Evolutionary conservation across 2,113 vertebrate species (phyloP).

Genomic region (Thamnaconus septentrionalis): DNA sequence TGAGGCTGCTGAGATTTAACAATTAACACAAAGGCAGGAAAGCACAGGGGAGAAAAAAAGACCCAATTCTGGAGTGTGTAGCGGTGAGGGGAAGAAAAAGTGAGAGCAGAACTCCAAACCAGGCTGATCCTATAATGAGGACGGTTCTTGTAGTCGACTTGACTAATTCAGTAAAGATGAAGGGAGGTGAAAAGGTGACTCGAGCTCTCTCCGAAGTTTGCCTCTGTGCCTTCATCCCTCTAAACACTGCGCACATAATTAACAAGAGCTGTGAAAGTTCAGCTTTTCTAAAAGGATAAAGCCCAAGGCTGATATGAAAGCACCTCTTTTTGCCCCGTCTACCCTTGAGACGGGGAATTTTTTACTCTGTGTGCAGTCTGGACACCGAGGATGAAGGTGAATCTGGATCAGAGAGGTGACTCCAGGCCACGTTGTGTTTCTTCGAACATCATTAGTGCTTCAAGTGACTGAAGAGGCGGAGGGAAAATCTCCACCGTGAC

Average conservation of each 20-base stretch:
- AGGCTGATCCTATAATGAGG: constrained; percentile 24
- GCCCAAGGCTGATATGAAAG: constrained; percentile 1
- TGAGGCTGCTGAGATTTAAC: constrained; percentile 8
- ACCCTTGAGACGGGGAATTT: neutral
- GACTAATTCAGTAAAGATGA: constrained; percentile 24
- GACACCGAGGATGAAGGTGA: neutral
- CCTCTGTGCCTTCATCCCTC: neutral
- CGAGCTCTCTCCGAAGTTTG: neutral
- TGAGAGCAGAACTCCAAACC: constrained; percentile 18
- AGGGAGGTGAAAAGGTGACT: constrained; percentile 7
- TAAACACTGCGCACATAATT: neutral
- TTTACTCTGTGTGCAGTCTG: neutral
- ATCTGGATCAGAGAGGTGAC: neutral
- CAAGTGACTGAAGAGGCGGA: too few species aligned
- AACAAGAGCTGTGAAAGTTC: neutral
- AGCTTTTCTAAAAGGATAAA: neutral
- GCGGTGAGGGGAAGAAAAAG: constrained; percentile 28
- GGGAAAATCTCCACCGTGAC: neutral
- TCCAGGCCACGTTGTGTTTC: neutral
- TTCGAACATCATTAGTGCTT: neutral
- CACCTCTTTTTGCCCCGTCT: constrained; percentile 1
- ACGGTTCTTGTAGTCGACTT: constrained; percentile 23
- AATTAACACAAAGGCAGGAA: constrained; percentile 40
- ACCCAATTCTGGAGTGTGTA: constrained; percentile 29
- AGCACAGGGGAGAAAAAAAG: constrained; percentile 5